Conservation (phyloP, 2,797 vertebrate species). For the Gobionotothen gibberifrons region DNA sequence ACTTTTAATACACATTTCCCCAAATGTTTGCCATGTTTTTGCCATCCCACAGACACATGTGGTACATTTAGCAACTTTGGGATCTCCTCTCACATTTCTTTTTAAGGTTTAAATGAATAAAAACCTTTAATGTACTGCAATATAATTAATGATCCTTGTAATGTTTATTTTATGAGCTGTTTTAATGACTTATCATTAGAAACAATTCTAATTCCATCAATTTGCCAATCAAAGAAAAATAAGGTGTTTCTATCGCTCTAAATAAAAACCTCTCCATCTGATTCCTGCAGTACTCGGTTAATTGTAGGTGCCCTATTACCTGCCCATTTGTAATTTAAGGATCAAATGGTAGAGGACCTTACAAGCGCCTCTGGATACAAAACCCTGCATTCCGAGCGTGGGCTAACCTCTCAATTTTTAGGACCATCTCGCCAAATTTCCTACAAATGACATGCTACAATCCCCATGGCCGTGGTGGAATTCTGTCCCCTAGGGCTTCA, state of each 20-base stretch:
- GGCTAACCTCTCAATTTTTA: constrained; percentile 67
- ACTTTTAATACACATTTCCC: neutral
- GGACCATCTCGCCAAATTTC: constrained; percentile 75
- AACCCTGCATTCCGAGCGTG: constrained; percentile 55
- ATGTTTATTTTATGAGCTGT: neutral
- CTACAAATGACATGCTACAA: constrained; percentile 81
- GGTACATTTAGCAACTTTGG: neutral
- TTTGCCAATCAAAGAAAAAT: neutral
- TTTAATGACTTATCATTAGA: neutral
- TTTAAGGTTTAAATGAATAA: neutral
- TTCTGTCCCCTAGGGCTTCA: constrained; percentile 73
- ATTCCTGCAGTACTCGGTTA: constrained; percentile 17
- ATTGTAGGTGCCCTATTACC: constrained; percentile 43
- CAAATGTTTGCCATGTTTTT: neutral
- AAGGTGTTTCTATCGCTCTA: neutral
- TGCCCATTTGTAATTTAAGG: constrained; percentile 48
- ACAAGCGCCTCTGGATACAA: constrained; percentile 31
- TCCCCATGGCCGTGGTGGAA: constrained; percentile 79
- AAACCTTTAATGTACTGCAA: neutral
- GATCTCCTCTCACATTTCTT: neutral
- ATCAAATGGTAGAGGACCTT: constrained; percentile 42
- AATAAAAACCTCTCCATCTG: neutral
- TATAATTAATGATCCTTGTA: neutral
- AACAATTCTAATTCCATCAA: neutral
- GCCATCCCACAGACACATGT: neutral